Evolutionary conservation across 1,140 invertebrate species (phyloP).

Genomic region (Varroa destructor): DNA sequence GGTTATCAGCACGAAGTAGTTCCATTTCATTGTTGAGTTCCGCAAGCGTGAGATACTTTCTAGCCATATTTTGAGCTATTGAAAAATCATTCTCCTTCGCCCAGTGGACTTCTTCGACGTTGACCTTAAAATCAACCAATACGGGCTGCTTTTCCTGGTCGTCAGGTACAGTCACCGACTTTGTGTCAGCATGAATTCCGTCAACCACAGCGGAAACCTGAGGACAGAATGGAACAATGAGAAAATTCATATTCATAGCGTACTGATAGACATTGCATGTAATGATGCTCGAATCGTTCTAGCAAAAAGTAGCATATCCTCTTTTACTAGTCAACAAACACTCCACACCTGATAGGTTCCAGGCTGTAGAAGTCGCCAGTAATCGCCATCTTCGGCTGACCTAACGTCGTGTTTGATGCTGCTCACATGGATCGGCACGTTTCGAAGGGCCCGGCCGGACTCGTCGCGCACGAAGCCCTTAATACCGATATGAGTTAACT

Average conservation of each 20-base stretch:
- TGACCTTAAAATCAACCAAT: constrained; percentile 60
- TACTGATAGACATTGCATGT: too few species aligned
- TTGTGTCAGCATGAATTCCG: constrained; percentile 53
- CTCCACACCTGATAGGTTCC: constrained; percentile 56
- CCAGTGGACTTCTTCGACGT: constrained; percentile 62
- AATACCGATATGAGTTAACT: constrained; percentile 48
- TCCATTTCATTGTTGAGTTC: constrained; percentile 51
- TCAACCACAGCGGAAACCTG: constrained; percentile 33
- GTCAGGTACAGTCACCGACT: constrained; percentile 50
- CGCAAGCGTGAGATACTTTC: constrained; percentile 50
- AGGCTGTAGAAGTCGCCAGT: constrained; percentile 74
- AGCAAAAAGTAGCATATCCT: too few species aligned
- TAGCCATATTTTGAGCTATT: constrained; percentile 44
- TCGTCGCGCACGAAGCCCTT: constrained; percentile 63
- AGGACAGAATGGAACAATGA: background rate
- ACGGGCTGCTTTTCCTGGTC: constrained; percentile 44
- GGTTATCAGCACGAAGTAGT: constrained; percentile 52
- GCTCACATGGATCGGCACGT: constrained; percentile 58
- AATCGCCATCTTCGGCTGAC: constrained; percentile 65
- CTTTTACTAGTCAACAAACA: too few species aligned
- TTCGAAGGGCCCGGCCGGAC: constrained; percentile 54
- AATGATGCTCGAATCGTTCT: too few species aligned
- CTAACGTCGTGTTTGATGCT: constrained; percentile 57
- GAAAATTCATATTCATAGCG: too few species aligned
- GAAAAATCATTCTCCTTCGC: constrained; percentile 59